A percentile compares a stretch with the other conserved stretches of the same genome.
phyloP scores from a whole-genome alignment of 2,888 invertebrate genomes.

The Nemoura dubitans region DNA sequence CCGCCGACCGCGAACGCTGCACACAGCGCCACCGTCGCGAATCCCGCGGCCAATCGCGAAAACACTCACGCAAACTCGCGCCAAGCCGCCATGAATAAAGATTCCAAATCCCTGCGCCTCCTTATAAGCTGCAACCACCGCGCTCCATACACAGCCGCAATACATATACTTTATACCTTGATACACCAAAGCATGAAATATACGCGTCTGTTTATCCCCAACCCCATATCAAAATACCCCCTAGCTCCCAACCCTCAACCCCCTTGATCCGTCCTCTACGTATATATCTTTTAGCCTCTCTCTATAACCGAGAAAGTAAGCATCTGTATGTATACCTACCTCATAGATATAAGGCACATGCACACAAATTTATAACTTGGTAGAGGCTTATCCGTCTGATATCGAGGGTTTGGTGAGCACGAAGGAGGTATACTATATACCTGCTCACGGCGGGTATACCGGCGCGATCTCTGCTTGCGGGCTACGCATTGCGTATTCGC shows the following conservation, averaged over 20 bases:
- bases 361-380: constrained; percentile 2
- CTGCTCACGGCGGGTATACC: background rate
- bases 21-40: no score
- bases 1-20: background rate
- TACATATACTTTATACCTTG: no score
- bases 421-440: background rate
- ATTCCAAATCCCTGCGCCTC: background rate
- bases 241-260: background rate
- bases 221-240: background rate
- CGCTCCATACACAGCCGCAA: background rate
- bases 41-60: background rate
- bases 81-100: background rate
- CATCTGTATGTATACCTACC: no score
- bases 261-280: background rate
- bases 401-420: background rate
- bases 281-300: background rate
- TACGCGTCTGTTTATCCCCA: background rate
- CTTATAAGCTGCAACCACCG: background rate
- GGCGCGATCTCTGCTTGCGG: background rate
- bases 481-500: background rate
- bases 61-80: background rate
- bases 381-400: background rate
- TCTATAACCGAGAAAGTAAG: background rate
- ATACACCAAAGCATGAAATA: background rate
- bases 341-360: background rate